A percentile compares a stretch with the other conserved stretches of the same genome.
These are phyloP conservation scores for Macrophya annulata DNA, from an alignment of 2,888 invertebrate genomes.

Conservation along the genomic window DNA sequence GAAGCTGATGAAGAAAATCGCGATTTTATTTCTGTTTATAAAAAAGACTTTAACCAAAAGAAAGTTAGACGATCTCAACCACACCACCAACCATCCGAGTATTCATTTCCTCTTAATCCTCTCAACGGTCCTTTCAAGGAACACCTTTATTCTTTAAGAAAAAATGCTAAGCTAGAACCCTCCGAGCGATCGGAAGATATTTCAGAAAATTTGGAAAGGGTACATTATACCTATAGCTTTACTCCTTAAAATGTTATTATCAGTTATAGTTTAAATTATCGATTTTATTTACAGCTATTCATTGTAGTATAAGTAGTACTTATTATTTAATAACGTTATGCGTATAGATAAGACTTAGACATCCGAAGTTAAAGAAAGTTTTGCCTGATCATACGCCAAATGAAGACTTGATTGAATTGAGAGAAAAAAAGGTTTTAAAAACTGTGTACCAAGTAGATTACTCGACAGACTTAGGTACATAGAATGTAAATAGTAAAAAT, in stretches of 20 bases:
- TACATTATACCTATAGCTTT: slow-evolving; percentile 51
- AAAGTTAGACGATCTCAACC: slow-evolving; percentile 48
- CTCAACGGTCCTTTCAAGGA: slow-evolving; percentile 67
- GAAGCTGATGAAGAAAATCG: slow-evolving; percentile 71
- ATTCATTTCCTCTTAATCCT: slow-evolving; percentile 61
- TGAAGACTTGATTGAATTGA: slow-evolving; percentile 65
- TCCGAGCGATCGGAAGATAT: slow-evolving; percentile 66
- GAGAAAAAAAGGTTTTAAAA: slow-evolving; percentile 62
- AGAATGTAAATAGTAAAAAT: not conserved
- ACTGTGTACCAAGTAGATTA: slow-evolving; percentile 68
- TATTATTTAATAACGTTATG: not conserved
- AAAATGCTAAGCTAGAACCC: slow-evolving; percentile 61
- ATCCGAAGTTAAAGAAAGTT: slow-evolving; percentile 59
- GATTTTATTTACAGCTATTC: not conserved
- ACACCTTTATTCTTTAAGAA: slow-evolving; percentile 62
- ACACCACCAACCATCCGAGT: slow-evolving; percentile 56
- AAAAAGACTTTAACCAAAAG: slow-evolving; percentile 65
- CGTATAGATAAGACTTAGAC: not conserved
- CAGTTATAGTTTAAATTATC: not conserved
- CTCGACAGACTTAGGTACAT: slow-evolving; percentile 60
- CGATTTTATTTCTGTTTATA: slow-evolving; percentile 70
- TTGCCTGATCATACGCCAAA: slow-evolving; percentile 62
- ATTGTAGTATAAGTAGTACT: not conserved
- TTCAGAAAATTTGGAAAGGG: slow-evolving; percentile 62
- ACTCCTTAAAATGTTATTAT: not conserved